These are phyloP conservation scores for Bovichtus variegatus DNA, from an alignment of 2,797 vertebrate species.

Conservation along the genomic window DNA sequence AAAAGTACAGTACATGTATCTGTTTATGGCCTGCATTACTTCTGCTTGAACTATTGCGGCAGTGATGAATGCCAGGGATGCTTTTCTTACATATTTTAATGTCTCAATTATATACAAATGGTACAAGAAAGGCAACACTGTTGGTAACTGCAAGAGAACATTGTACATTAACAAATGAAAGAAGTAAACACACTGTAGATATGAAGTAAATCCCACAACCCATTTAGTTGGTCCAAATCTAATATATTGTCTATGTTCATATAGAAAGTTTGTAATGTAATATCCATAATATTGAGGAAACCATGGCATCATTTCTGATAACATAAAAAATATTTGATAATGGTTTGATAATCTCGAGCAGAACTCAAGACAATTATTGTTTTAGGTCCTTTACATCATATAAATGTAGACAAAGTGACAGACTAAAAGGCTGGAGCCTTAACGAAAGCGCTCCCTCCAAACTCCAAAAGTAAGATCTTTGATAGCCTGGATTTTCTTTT, in stretches of 20 bases:
- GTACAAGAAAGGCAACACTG: conserved; percentile 27
- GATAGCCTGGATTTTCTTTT: too few relatives aligned
- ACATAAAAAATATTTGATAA: too few relatives aligned
- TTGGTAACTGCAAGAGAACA: not conserved
- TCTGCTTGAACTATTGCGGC: not conserved
- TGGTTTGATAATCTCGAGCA: too few relatives aligned
- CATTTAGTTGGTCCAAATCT: not conserved
- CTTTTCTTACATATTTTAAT: conserved; percentile 47
- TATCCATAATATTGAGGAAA: too few relatives aligned
- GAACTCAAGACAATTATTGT: too few relatives aligned
- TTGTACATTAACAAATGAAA: not conserved
- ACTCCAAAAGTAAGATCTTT: too few relatives aligned
- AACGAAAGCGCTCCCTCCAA: too few relatives aligned
- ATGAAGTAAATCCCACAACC: not conserved
- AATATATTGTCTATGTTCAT: not conserved
- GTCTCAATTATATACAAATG: conserved; percentile 26
- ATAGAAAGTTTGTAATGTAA: not conserved
- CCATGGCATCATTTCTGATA: too few relatives aligned
- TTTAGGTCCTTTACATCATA: too few relatives aligned
- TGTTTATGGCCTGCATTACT: conserved; percentile 5
- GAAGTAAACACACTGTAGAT: not conserved
- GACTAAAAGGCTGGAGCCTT: too few relatives aligned
- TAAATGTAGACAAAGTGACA: too few relatives aligned
- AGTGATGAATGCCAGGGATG: not conserved
- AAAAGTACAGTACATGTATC: conserved; percentile 48